These are phyloP conservation scores for Liposcelis brunnea DNA, from an alignment of 2,888 invertebrate species.

Conservation along the genomic window DNA sequence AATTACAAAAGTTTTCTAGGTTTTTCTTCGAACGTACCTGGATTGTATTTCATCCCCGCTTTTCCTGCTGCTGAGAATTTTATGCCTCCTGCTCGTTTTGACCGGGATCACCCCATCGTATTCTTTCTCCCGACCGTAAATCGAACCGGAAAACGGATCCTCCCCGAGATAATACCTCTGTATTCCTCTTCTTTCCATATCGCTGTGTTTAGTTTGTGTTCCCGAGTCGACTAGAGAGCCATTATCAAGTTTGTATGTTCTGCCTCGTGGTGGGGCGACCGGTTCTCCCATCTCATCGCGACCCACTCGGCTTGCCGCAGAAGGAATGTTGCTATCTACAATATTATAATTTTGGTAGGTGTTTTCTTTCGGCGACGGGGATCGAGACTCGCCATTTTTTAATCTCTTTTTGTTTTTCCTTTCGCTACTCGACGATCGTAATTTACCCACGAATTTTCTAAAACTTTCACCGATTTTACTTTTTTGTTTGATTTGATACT, in stretches of 20 bases:
- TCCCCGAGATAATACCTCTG: conserved; percentile 73
- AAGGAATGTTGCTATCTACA: conserved; percentile 32
- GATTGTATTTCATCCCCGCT: conserved; percentile 5
- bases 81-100: conserved; percentile 21
- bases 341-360: conserved; percentile 38
- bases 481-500: conserved; percentile 29
- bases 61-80: conserved; percentile 21
- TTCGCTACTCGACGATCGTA: conserved; percentile 55
- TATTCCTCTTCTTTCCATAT: conserved; percentile 30
- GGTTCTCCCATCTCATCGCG: conserved; percentile 14
- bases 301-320: conserved; percentile 19
- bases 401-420: conserved; percentile 38
- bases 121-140: conserved; percentile 70
- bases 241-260: conserved; percentile 10
- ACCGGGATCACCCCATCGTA: conserved; percentile 49
- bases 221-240: conserved; percentile 9
- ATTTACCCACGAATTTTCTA: conserved; percentile 64
- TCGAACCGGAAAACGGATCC: conserved; percentile 67
- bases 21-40: background rate
- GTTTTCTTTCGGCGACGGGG: conserved; percentile 33
- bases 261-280: conserved; percentile 21
- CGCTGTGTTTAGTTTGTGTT: conserved; percentile 20
- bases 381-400: conserved; percentile 25
- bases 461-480: conserved; percentile 58
- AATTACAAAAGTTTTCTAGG: background rate